Base-by-base conservation (phyloP, 2,888 invertebrate genomes). In the Sceliomorpha sp. region DNA sequence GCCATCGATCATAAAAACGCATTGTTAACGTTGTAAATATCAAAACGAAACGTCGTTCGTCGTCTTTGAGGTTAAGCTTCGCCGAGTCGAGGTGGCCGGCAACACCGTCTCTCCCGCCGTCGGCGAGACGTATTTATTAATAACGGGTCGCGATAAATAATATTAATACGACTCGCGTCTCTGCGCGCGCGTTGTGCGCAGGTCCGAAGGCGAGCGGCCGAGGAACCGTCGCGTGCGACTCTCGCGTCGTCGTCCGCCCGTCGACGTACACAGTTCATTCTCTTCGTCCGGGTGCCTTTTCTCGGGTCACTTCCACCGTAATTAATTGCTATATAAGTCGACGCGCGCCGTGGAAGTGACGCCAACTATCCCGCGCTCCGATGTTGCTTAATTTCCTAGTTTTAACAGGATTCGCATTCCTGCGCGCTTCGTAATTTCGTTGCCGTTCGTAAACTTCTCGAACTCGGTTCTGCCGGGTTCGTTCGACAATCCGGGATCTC, bases 371-470 rank as follows among this genome's bases (percentile, higher is more conserved):
- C 68, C 64, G 39, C 60, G 59, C 71, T 68, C n/a, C 59, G 60
- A 60, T 64, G 56, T 53, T 64, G 55, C 51, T 68, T 68, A 68
- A 68, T 72, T 72, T 68, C 51, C 68, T 56, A 62, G 68, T 69
- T 69, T 66, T 58, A 63, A 70, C 70, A 70, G 64, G 59, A 70
- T 64, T 70, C 64, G 59, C 51, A 70, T 68, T 62, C 66, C 66
- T 51, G 47, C 24, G 47, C 24, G 44, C 59, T 60, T 44, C 39
- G 64, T 55, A 48, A 66, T 59, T 56, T 55, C 59, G 66, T 69
- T 73, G 62, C 63, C 69, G 58, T 62, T 42, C 47, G 63, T 58
- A 63, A 69, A 69, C 62, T 69, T 56, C 58, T 34, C 63, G 58
- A 56, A 39, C 53, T 48, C 48, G 39, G 24, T n/a, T n/a, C 36